A percentile compares a stretch with the other conserved stretches of the same genome.
Evolutionary conservation across 2,888 invertebrate genomes (phyloP).

Genomic region (Plagodis dolabraria): DNA sequence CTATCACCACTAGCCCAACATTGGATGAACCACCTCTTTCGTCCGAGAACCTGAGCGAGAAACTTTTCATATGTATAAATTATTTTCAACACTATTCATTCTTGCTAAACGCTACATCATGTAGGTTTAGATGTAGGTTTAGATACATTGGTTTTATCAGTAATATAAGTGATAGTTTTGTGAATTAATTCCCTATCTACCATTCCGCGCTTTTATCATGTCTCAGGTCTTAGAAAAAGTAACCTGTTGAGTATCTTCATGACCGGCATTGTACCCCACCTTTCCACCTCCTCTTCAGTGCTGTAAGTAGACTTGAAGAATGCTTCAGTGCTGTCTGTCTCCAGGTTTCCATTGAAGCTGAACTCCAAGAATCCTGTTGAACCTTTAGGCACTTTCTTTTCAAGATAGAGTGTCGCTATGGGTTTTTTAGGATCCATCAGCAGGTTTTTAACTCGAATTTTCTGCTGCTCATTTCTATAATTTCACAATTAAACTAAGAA

Average conservation of each 20-base stretch:
- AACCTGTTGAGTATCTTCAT: slow-evolving; percentile 24
- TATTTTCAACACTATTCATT: too few species aligned
- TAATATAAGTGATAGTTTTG: too few species aligned
- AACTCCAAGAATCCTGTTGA: slow-evolving; percentile 87
- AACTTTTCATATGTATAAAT: too few species aligned
- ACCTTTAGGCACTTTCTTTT: slow-evolving; percentile 82
- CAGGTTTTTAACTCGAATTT: slow-evolving; percentile 59
- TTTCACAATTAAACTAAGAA: background rate
- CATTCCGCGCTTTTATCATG: slow-evolving; percentile 14
- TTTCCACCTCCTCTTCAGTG: slow-evolving; percentile 70
- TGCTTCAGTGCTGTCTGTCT: slow-evolving; percentile 86
- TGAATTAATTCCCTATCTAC: background rate
- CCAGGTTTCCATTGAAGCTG: slow-evolving; percentile 87
- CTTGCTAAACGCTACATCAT: too few species aligned
- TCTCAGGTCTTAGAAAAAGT: slow-evolving; percentile 15
- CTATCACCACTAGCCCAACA: too few species aligned
- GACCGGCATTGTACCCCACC: slow-evolving; percentile 54
- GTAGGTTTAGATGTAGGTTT: background rate
- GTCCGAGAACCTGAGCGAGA: too few species aligned
- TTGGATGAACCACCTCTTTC: too few species aligned
- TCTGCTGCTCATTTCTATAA: slow-evolving; percentile 24
- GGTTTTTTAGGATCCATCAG: slow-evolving; percentile 86
- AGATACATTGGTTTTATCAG: background rate
- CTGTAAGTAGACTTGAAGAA: slow-evolving; percentile 88
- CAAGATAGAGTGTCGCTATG: slow-evolving; percentile 85